These are phyloP conservation scores for Latrodectus geometricus DNA, from an alignment of 1,140 invertebrate genomes.

Conservation along the genomic window DNA sequence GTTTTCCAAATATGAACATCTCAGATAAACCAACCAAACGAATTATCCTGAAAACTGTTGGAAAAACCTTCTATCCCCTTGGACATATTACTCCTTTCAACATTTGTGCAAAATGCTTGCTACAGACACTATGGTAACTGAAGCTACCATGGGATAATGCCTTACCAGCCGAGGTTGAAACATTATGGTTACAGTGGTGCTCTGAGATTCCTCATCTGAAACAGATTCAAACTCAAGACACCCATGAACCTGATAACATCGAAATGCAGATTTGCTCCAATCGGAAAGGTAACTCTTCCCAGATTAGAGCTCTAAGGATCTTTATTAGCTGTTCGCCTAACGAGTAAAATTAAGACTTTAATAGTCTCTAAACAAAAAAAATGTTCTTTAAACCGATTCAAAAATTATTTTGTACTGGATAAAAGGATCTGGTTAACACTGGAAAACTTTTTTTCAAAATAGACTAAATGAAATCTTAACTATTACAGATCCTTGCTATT, in stretches of 20 bases:
- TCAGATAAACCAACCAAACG: not conserved
- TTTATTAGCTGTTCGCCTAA: not conserved
- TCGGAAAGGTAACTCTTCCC: not conserved
- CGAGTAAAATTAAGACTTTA: not conserved
- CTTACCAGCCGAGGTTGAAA: not conserved
- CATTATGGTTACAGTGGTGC: not conserved
- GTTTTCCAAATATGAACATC: not conserved
- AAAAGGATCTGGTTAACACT: not conserved
- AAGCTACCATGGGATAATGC: no score
- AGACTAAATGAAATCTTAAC: not conserved
- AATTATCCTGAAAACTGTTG: not conserved
- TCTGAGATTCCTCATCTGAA: not conserved
- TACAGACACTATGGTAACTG: no score
- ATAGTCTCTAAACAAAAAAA: not conserved
- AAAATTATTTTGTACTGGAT: not conserved
- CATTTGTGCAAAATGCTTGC: no score
- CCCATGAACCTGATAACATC: not conserved
- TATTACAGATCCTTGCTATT: not conserved
- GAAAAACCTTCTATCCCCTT: no score
- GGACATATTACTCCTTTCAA: no score
- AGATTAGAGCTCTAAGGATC: not conserved
- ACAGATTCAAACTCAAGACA: not conserved
- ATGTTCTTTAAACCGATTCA: not conserved
- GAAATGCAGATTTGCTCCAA: not conserved
- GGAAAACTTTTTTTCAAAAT: not conserved